Evolutionary conservation across 2,113 vertebrate species (phyloP), one percentile per base, ranked within the genome.

Genomic region (Gymnobelideus leadbeateri): DNA sequence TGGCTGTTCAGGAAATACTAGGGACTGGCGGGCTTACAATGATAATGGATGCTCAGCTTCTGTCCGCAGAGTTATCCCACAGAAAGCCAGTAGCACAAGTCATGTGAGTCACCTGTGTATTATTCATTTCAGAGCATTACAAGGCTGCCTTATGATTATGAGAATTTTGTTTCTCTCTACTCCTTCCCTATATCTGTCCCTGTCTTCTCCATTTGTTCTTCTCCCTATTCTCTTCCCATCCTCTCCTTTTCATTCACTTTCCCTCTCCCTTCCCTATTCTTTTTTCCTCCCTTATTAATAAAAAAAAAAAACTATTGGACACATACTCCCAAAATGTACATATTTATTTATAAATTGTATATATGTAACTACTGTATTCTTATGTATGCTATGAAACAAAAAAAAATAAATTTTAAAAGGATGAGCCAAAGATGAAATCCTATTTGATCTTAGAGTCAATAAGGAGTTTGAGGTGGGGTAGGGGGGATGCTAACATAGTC

Each of bases 1-100:
- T 68, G 37, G 12, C 14, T 77, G 51, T 54, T 95, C 21, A 77
- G 28, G 37, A 49, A 24, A 90, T 89, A 91, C 96, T 94, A 93
- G 43, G 28, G 51, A 68, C 93, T 91, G 46, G 89, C 84, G 53
- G 89, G 53, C 47, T 55, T 96, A 51, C 91, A 54, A 8, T 94
- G 51, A 46, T 31, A 43, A 95, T 47, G 46, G 21, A 94, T 10
- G 43, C 23, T 77, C 24, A 16, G 14, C 43, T 51, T 91, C 46
- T 49, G 47, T 50, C 55, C 31, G 90, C 26, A 6, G 43, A 16
- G 5, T 52, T 90, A 89, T 50, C 31, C 91, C 43, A 24, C 84
- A 68, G 31, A 84, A 43, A 84, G n/a, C 16, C 37, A 46, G 61
- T n/a, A 94, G 19, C 31, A 55, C 10, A 53, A 7, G 46, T 47